phyloP scores from a whole-genome alignment of 2,888 invertebrate genomes.

The Machimus rusticus region DNA sequence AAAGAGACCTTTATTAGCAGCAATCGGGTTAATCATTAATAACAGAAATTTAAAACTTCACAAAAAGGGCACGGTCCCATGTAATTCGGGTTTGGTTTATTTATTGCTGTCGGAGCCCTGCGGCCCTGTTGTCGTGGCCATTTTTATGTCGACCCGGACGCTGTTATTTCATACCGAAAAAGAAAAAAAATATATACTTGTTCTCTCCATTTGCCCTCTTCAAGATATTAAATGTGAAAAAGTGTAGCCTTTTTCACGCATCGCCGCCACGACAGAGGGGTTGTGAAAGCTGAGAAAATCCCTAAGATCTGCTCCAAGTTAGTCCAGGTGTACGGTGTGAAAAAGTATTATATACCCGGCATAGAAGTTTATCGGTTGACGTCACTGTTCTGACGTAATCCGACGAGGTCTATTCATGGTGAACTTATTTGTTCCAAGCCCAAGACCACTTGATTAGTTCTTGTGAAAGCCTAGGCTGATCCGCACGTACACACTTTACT shows the following conservation, averaged over 20 bases:
- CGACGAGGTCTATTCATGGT: neutral
- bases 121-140: neutral
- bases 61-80: neutral
- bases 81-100: neutral
- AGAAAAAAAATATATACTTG: neutral
- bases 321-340: neutral
- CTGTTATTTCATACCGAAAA: neutral
- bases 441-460: slow-evolving; percentile 18
- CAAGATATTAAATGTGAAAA: neutral
- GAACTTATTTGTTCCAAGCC: neutral
- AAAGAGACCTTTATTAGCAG: slow-evolving; percentile 5
- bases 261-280: neutral
- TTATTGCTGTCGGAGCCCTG: neutral
- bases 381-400: slow-evolving; percentile 21
- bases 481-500: neutral
- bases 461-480: neutral
- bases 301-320: neutral
- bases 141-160: neutral
- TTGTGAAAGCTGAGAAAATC: neutral
- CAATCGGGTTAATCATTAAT: slow-evolving; percentile 16
- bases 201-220: neutral
- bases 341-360: neutral
- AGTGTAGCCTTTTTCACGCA: neutral
- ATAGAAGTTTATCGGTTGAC: neutral
- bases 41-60: slow-evolving; percentile 3